These are phyloP conservation scores for Huso huso DNA, from an alignment of 2,797 vertebrate genomes.

Conservation along the genomic window DNA sequence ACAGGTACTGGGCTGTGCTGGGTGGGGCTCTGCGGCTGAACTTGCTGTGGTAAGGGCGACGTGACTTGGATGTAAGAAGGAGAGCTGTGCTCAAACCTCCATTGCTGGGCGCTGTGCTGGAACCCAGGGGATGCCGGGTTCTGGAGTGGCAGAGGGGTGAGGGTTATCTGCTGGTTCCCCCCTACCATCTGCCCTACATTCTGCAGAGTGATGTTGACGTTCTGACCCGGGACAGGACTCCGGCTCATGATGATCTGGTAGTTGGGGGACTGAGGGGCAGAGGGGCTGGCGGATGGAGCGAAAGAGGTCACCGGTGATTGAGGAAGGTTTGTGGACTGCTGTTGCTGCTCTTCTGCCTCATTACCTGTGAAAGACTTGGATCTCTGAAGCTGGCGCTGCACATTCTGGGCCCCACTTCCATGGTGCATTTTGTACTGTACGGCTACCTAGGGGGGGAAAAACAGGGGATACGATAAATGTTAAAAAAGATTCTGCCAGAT, in stretches of 20 bases:
- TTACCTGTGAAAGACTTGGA: conserved; percentile 78
- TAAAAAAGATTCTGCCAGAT: not conserved
- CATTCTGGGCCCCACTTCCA: conserved; percentile 87
- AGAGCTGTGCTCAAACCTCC: conserved; percentile 84
- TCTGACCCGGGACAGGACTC: conserved; percentile 79
- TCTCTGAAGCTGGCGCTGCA: conserved; percentile 83
- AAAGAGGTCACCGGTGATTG: conserved; percentile 86
- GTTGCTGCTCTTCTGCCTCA: conserved; percentile 76
- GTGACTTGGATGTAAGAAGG: conserved; percentile 91
- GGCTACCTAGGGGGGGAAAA: conserved; percentile 37
- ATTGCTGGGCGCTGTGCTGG: conserved; percentile 85
- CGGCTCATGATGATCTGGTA: conserved; percentile 93
- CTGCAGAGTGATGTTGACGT: conserved; percentile 91
- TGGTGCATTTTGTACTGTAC: conserved; percentile 79
- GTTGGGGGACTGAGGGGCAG: conserved; percentile 92
- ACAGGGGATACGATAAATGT: not conserved
- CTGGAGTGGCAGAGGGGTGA: conserved; percentile 80
- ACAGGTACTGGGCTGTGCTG: conserved; percentile 76
- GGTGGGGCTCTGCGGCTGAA: conserved; percentile 90
- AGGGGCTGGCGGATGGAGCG: conserved; percentile 81
- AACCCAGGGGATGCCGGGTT: conserved; percentile 84
- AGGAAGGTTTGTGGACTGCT: conserved; percentile 66
- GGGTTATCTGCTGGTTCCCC: conserved; percentile 86
- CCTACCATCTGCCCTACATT: conserved; percentile 80
- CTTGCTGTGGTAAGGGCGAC: conserved; percentile 79